These are phyloP conservation scores for Anabas testudineus DNA, from an alignment of 2,797 vertebrate genomes.

Conservation along the genomic window DNA sequence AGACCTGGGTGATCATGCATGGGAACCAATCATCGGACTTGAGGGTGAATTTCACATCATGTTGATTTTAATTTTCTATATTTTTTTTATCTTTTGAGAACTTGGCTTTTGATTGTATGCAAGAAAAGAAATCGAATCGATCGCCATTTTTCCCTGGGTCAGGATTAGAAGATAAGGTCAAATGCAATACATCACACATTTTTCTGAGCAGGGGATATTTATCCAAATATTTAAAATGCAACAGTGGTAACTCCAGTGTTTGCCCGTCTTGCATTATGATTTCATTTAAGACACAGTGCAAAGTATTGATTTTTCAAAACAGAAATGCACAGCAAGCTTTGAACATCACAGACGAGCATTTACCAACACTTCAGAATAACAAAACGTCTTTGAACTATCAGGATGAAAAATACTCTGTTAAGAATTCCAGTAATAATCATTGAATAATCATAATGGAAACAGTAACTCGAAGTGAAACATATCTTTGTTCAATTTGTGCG, in stretches of 20 bases:
- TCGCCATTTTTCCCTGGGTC: slow-evolving; percentile 27
- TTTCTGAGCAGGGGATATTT: slow-evolving; percentile 3
- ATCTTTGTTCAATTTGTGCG: not conserved
- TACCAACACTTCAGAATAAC: not conserved
- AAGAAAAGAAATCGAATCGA: slow-evolving; percentile 30
- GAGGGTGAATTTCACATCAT: not conserved
- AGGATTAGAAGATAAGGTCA: slow-evolving; percentile 9
- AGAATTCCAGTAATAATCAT: no score
- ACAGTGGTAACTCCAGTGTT: not conserved
- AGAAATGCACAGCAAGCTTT: not conserved
- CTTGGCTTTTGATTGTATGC: slow-evolving; percentile 57
- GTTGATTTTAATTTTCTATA: not conserved
- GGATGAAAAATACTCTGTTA: not conserved
- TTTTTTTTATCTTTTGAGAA: slow-evolving; percentile 18
- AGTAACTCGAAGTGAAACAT: not conserved
- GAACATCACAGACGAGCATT: not conserved
- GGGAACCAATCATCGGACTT: slow-evolving; percentile 1
- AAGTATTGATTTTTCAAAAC: not conserved
- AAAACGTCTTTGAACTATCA: not conserved
- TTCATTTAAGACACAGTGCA: slow-evolving; percentile 17
- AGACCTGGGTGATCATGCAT: not conserved
- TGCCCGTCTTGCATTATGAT: slow-evolving; percentile 8
- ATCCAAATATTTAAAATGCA: not conserved
- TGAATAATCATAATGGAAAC: not conserved
- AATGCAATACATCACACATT: slow-evolving; percentile 17